These are phyloP conservation scores for Chrysolina americana DNA, from an alignment of 2,888 invertebrate genomes.

Conservation along the genomic window DNA sequence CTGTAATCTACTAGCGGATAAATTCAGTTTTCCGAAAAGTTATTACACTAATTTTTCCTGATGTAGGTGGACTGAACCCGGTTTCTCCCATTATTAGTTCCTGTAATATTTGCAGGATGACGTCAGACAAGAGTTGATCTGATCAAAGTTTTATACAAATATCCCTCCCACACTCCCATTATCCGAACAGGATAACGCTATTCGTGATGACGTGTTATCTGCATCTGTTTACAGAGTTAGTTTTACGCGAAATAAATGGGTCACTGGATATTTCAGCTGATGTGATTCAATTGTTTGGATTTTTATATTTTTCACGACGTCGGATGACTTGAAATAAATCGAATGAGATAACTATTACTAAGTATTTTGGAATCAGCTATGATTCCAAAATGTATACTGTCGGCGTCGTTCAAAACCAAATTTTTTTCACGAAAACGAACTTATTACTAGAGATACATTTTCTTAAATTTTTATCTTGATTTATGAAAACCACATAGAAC, in stretches of 20 bases:
- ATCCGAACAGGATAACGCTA: not conserved
- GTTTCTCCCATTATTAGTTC: slow-evolving; percentile 10
- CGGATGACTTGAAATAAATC: too few species aligned
- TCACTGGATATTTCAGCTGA: slow-evolving; percentile 17
- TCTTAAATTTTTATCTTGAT: too few species aligned
- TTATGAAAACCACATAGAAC: too few species aligned
- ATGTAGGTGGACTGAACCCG: slow-evolving; percentile 11
- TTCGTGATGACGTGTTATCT: not conserved
- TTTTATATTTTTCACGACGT: slow-evolving; percentile 3
- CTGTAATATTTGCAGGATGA: slow-evolving; percentile 7
- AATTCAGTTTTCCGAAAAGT: slow-evolving; percentile 4
- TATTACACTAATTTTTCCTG: not conserved
- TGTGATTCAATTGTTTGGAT: slow-evolving; percentile 20
- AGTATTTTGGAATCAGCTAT: too few species aligned
- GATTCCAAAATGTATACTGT: too few species aligned
- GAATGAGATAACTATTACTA: too few species aligned
- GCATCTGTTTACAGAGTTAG: slow-evolving; percentile 20
- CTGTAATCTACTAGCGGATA: not conserved
- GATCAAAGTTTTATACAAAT: slow-evolving; percentile 18
- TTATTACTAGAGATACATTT: too few species aligned
- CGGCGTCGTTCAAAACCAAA: too few species aligned
- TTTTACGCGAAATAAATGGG: slow-evolving; percentile 8
- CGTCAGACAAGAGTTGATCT: slow-evolving; percentile 5
- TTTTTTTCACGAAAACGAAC: too few species aligned
- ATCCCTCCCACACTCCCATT: slow-evolving; percentile 16